Evolutionary conservation across 1,140 invertebrate genomes (phyloP).

Genomic region (Drosophila hydei): DNA sequence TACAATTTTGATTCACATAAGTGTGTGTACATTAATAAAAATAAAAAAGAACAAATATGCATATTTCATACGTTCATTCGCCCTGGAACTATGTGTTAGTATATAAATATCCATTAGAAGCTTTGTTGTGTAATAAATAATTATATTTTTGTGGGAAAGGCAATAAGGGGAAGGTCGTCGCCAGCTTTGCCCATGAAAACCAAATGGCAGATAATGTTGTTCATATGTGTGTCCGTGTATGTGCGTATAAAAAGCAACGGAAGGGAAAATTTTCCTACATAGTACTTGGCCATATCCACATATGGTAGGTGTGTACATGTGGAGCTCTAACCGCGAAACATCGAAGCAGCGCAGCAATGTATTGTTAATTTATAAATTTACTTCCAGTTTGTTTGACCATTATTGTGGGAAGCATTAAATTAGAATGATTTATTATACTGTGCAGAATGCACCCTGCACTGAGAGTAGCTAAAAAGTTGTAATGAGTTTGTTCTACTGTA

Average conservation of each 20-base stretch:
- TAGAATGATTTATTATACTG: too few species aligned
- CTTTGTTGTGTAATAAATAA: constrained; percentile 29
- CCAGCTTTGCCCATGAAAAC: constrained; percentile 20
- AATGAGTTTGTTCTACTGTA: too few species aligned
- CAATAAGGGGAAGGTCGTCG: constrained; percentile 23
- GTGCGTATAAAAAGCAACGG: background rate
- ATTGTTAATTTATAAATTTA: background rate
- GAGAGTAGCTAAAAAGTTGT: too few species aligned
- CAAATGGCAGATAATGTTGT: constrained; percentile 11
- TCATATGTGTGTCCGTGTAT: background rate
- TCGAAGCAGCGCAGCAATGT: background rate
- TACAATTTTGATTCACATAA: constrained; percentile 9
- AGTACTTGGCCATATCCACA: background rate
- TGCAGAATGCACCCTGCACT: too few species aligned
- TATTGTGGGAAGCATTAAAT: background rate
- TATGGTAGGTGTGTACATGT: too few species aligned
- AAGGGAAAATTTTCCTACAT: constrained; percentile 4
- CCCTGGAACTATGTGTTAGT: constrained; percentile 9
- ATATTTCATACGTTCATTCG: background rate
- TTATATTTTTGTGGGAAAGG: constrained; percentile 10
- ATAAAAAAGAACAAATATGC: background rate
- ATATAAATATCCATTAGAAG: constrained; percentile 29
- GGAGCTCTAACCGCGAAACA: too few species aligned
- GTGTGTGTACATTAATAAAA: background rate
- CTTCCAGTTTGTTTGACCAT: background rate